These are phyloP conservation scores for Drosophila suboccidentalis DNA, from an alignment of 2,888 invertebrate species.

Conservation along the genomic window DNA sequence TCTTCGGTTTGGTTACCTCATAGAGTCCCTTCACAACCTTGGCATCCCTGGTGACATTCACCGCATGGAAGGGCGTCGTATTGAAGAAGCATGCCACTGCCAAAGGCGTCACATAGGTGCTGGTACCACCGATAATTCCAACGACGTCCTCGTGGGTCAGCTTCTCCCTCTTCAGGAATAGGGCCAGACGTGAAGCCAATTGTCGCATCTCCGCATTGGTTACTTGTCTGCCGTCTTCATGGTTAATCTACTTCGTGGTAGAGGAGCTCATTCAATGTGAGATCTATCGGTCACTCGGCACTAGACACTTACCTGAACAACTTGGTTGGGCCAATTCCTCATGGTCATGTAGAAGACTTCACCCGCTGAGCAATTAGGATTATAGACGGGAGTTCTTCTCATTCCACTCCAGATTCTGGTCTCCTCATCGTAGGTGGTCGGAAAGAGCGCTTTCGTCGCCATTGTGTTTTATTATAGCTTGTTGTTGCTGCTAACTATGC, in stretches of 20 bases:
- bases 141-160: slow-evolving; percentile 55
- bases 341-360: slow-evolving; percentile 30
- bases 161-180: slow-evolving; percentile 46
- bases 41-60: slow-evolving; percentile 47
- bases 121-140: slow-evolving; percentile 44
- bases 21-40: slow-evolving; percentile 44
- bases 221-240: slow-evolving; percentile 47
- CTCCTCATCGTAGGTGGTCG: slow-evolving; percentile 55
- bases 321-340: slow-evolving; percentile 42
- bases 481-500: too few species aligned
- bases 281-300: too few species aligned
- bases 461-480: slow-evolving; percentile 20
- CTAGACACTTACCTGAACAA: slow-evolving; percentile 52
- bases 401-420: slow-evolving; percentile 62
- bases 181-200: slow-evolving; percentile 47
- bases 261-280: slow-evolving; percentile 9
- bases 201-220: slow-evolving; percentile 38
- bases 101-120: slow-evolving; percentile 45
- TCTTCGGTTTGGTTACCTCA: slow-evolving; percentile 61
- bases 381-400: slow-evolving; percentile 22
- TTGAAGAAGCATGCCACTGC: slow-evolving; percentile 47
- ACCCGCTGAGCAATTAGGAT: slow-evolving; percentile 43
- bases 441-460: slow-evolving; percentile 52
- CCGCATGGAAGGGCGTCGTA: slow-evolving; percentile 62
- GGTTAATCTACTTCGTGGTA: slow-evolving; percentile 43